phyloP scores from a whole-genome alignment of 2,113 vertebrate genomes.

The Brachyhypopomus gauderio region DNA sequence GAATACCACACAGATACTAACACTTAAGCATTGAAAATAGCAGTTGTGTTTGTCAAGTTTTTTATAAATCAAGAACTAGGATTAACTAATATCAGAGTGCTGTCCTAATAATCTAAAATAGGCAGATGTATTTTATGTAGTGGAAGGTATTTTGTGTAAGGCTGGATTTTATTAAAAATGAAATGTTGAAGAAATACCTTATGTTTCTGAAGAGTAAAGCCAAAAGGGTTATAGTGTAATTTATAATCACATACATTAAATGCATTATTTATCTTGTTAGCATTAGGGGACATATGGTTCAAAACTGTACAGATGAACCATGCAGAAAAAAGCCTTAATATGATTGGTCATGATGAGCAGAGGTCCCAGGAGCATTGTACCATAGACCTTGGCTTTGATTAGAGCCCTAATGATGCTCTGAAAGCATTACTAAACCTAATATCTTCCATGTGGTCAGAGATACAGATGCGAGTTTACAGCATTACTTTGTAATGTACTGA shows the following conservation, averaged over 20 bases:
- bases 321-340: slow-evolving; percentile 54
- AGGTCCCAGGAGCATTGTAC: slow-evolving; percentile 51
- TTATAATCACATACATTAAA: slow-evolving; percentile 30
- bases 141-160: too few species aligned
- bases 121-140: too few species aligned
- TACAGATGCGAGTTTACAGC: slow-evolving; percentile 71
- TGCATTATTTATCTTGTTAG: slow-evolving; percentile 45
- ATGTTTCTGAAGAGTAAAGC: neutral
- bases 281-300: slow-evolving; percentile 42
- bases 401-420: slow-evolving; percentile 64
- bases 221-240: neutral
- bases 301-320: slow-evolving; percentile 31
- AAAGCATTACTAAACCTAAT: slow-evolving; percentile 69
- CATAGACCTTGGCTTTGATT: slow-evolving; percentile 58
- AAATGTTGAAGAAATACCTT: neutral
- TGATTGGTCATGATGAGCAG: slow-evolving; percentile 61
- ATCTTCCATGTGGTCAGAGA: slow-evolving; percentile 65
- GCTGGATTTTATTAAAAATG: neutral
- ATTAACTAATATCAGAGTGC: too few species aligned
- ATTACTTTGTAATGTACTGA: slow-evolving; percentile 71
- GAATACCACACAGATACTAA: too few species aligned
- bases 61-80: too few species aligned
- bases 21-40: too few species aligned
- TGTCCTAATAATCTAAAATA: too few species aligned
- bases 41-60: too few species aligned